A percentile compares a stretch with the other conserved stretches of the same genome.
Evolutionary conservation across 2,113 vertebrate genomes (phyloP).

Genomic region (Rhegmatorhina hoffmannsi): DNA sequence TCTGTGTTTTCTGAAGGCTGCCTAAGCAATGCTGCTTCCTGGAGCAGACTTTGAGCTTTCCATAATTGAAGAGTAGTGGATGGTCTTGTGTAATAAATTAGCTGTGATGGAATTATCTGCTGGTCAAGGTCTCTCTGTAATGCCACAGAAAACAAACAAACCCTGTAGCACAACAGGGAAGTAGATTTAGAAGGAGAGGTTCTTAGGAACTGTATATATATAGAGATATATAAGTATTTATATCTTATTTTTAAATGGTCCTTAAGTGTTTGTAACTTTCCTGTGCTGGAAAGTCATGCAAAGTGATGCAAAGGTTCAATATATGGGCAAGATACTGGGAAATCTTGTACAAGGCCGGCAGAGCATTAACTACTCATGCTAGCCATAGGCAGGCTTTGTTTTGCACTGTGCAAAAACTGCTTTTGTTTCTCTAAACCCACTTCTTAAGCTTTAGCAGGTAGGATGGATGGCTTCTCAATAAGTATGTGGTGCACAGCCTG

Average conservation of each 20-base stretch:
- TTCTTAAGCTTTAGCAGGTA: background rate
- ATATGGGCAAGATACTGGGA: background rate
- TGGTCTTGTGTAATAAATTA: background rate
- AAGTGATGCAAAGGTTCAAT: background rate
- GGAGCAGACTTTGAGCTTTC: slow-evolving; percentile 17
- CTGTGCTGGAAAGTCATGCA: background rate
- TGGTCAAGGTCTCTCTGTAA: slow-evolving; percentile 14
- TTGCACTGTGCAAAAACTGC: background rate
- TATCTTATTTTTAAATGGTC: background rate
- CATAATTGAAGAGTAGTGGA: background rate
- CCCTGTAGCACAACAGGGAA: background rate
- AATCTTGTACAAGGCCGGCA: background rate
- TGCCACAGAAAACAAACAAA: slow-evolving; percentile 23
- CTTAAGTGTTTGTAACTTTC: background rate
- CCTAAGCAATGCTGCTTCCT: background rate
- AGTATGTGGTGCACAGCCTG: background rate
- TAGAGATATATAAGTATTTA: background rate
- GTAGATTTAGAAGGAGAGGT: background rate
- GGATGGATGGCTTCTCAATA: background rate
- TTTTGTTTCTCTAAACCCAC: background rate
- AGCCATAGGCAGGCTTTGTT: background rate
- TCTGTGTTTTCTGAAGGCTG: slow-evolving; percentile 5
- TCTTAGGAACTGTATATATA: background rate
- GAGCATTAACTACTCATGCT: background rate
- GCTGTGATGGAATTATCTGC: slow-evolving; percentile 15